Base-by-base conservation (phyloP, 1,140 invertebrate species). In the Polyergus mexicanus region DNA sequence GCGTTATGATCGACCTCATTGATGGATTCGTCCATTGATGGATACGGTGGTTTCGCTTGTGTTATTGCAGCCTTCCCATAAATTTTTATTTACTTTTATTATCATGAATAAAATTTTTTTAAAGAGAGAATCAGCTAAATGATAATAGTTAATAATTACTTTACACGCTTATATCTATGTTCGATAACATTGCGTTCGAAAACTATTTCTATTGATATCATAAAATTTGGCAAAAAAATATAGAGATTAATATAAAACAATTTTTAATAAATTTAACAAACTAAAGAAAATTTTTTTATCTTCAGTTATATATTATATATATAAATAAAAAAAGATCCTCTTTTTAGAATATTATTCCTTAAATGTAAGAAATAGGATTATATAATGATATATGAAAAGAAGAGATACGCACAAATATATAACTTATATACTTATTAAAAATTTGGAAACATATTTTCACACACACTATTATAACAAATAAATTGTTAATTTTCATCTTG, bases 1-100 rank as follows among this genome's bases (percentile, higher is more conserved):
- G 32, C 11, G 6, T 71, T 80, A 35, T 84, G 22, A 35, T 92
- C 85, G 65, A 91, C 81, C n/a, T 91, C 68, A 54, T 90, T 92
- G 10, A 51, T 22, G 32, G 81, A 81, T 32, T 76, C 22, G 1
- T 88, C 44, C 6, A 51, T 22, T 44, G 58, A 22, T 22, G 1
- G 1, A 4, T 76, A 47, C 11, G 62, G 1, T 3, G 88, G 66
- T 8, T 86, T 86, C 4, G 77, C 54, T 10, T 63, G 72, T 6
- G 19, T 19, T 76, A 41, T 54, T 77, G 25, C 65, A 71, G 5
- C 25, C 78, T 83, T 32, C 5, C 16, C 11, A 22, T 0, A 83
- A 58, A 47, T 72, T 72, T 72, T 47, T 2, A 81, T 58, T 81
- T 81, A 71, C 0, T 74, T 58, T 16, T 1, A 58, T 71, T 78